Evolutionary conservation across 2,888 invertebrate genomes (phyloP).

Genomic region (Ligdia adustata): DNA sequence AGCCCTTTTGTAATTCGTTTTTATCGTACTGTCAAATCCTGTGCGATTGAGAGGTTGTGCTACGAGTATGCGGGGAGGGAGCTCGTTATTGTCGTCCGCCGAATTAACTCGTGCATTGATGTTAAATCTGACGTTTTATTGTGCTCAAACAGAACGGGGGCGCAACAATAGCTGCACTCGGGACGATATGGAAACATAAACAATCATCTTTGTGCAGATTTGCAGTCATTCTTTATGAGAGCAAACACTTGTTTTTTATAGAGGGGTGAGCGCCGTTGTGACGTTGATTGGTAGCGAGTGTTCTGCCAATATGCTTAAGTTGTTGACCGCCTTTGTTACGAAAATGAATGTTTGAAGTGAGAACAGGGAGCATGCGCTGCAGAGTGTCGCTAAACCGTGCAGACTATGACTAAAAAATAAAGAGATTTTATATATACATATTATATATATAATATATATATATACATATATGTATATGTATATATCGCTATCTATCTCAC

Average conservation of each 20-base stretch:
- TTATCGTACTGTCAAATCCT: conserved; percentile 69
- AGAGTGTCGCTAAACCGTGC: too few relatives aligned
- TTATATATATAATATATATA: too few relatives aligned
- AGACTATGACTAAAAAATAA: too few relatives aligned
- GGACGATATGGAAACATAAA: conserved; percentile 77
- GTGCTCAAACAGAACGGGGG: conserved; percentile 58
- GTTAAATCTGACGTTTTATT: conserved; percentile 77
- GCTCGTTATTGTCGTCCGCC: conserved; percentile 61
- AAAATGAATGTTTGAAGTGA: conserved; percentile 73
- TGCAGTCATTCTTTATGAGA: conserved; percentile 79
- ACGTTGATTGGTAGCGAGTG: conserved; percentile 78
- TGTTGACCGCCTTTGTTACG: conserved; percentile 73
- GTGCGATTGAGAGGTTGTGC: conserved; percentile 42
- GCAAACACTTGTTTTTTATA: conserved; percentile 78
- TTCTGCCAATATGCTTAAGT: conserved; percentile 78
- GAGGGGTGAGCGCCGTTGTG: conserved; percentile 60
- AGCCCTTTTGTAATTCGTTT: conserved; percentile 76
- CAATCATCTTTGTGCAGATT: conserved; percentile 80
- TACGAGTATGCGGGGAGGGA: conserved; percentile 38
- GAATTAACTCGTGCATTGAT: conserved; percentile 75
- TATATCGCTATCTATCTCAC: too few relatives aligned
- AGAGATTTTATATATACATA: too few relatives aligned
- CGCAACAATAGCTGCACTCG: conserved; percentile 63
- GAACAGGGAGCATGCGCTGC: conserved; percentile 29
- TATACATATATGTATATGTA: too few relatives aligned